Evolutionary conservation across 2,888 invertebrate genomes (phyloP), one percentile per base, ranked within the genome.

Genomic region (Plagiodera versicolora): DNA sequence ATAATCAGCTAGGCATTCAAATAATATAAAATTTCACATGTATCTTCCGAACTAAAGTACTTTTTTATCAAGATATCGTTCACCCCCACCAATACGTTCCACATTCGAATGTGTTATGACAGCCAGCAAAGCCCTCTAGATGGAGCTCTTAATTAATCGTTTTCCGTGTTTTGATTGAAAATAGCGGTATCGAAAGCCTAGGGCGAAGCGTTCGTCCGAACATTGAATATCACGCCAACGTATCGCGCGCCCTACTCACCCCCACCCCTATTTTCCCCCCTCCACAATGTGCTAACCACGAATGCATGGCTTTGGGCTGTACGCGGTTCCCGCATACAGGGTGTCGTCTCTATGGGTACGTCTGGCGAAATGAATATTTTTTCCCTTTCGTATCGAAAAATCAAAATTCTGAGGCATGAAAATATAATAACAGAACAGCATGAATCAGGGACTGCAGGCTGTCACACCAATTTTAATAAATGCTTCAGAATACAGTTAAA

Each of bases 91-190:
- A 39, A 39, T 4, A n/a, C 39, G 39, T 39, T 39, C 39, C 39
- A 39, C 39, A 14, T 39, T 1, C 39, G 39, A 10, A 39, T 2
- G 4, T 39, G 75, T 77, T 77, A 74, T 77, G 73, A 75, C 72
- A 75, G 72, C 71, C 72, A 68, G 74, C 75, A 78, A 79, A 79
- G 77, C 76, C 39, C 39, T 73, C 72, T 77, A 78, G 77, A 78
- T 76, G 78, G 77, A 76, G 76, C 78, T 75, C 77, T 80, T 80
- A 79, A 80, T 79, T 80, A 80, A 79, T 78, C 77, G 77, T 76
- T 77, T 77, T 78, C 77, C 76, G 75, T 80, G 80, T 80, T 80
- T 79, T 75, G 74, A 76, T 73, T 79, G 76, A 79, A 80, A 80
- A 80, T 79, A 80, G 65, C 66, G 68, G 73, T 74, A 74, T 75